Conservation (phyloP, 2,113 vertebrate species). For the Rhynchopsitta pachyrhyncha region DNA sequence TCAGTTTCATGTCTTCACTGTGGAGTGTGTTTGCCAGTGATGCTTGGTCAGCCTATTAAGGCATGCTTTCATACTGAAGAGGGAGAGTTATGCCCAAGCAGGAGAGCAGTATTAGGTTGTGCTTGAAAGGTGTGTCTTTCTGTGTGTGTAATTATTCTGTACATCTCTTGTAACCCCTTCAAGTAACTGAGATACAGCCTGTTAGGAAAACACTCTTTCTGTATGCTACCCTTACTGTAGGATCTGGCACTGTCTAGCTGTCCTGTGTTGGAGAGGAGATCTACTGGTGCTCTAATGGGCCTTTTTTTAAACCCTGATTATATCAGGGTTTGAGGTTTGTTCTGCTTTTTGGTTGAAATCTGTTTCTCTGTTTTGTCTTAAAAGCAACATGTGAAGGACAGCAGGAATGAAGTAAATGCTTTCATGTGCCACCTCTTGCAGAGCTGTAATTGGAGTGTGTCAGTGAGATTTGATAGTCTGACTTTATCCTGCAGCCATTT, state of each 20-base stretch:
- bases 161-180: not conserved
- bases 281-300: not conserved
- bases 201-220: not conserved
- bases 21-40: not conserved
- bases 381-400: not conserved
- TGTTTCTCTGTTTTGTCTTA: not conserved
- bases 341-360: not conserved
- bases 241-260: not conserved
- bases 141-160: not conserved
- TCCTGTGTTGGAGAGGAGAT: not conserved
- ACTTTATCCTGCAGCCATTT: not conserved
- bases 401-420: not conserved
- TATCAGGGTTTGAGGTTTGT: not conserved
- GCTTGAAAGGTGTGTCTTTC: not conserved
- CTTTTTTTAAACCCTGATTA: not conserved
- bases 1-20: not conserved
- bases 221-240: not conserved
- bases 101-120: not conserved
- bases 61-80: not conserved
- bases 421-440: not conserved
- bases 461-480: not conserved
- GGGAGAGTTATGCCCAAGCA: not conserved
- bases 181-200: not conserved
- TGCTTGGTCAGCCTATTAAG: not conserved
- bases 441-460: not conserved